Evolutionary conservation across 2,888 invertebrate species (phyloP).

Genomic region (Lasioglossum marginatum): DNA sequence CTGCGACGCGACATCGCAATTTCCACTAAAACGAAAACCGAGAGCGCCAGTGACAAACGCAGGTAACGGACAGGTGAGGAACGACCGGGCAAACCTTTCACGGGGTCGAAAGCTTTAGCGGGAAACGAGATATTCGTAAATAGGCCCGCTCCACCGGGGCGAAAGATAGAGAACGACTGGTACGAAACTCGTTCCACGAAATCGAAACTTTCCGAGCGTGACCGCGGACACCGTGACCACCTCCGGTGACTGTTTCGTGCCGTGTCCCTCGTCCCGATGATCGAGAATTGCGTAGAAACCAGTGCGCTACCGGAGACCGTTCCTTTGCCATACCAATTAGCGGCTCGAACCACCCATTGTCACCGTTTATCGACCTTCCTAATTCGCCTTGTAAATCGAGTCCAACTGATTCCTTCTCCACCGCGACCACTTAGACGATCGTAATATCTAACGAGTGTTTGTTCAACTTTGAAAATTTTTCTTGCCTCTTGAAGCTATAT

Average conservation of each 20-base stretch:
- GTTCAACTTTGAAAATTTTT: not conserved
- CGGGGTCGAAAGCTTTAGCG: not conserved
- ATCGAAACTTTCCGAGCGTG: not conserved
- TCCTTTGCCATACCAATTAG: not conserved
- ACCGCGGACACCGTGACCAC: not conserved
- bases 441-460: not conserved
- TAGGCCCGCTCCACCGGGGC: not conserved
- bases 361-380: not conserved
- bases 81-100: not conserved
- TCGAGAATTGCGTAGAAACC: not conserved
- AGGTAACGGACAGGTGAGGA: not conserved
- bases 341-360: not conserved
- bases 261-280: not conserved
- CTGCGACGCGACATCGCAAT: no score
- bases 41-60: no score
- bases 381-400: not conserved
- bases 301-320: not conserved
- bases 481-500: not conserved
- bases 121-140: no score
- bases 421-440: not conserved
- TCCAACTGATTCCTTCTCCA: not conserved
- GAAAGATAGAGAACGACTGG: not conserved
- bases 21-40: no score
- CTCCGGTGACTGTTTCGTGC: not conserved
- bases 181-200: not conserved